A percentile compares a stretch with the other conserved stretches of the same genome.
Conservation (phyloP, 2,888 invertebrate species). For the Zygogramma bicolorata region DNA sequence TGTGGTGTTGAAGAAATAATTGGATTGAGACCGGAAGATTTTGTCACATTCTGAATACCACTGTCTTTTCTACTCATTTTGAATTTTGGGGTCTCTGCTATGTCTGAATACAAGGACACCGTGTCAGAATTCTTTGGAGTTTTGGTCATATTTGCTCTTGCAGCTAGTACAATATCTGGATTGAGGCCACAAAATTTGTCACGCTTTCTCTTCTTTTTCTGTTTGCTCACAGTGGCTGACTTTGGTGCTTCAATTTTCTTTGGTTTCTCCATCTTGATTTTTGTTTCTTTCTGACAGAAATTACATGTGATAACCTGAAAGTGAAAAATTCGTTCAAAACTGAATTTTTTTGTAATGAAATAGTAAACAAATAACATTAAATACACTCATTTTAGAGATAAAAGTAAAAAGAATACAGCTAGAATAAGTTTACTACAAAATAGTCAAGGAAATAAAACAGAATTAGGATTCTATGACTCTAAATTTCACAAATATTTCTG, state of each 20-base stretch:
- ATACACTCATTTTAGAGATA: too few relatives aligned
- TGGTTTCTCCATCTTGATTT: slow-evolving; percentile 41
- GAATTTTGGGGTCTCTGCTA: slow-evolving; percentile 28
- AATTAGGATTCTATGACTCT: too few relatives aligned
- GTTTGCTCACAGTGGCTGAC: neutral
- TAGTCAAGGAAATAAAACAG: too few relatives aligned
- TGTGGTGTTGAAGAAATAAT: slow-evolving; percentile 20
- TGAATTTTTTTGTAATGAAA: neutral
- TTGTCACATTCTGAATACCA: slow-evolving; percentile 60
- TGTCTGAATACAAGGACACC: neutral
- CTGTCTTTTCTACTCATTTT: slow-evolving; percentile 26
- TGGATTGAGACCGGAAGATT: slow-evolving; percentile 65
- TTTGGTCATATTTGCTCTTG: too few relatives aligned
- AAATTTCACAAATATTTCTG: too few relatives aligned
- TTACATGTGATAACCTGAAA: slow-evolving; percentile 55
- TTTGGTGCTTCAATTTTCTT: slow-evolving; percentile 22
- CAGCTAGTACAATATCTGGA: slow-evolving; percentile 38
- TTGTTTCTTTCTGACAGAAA: slow-evolving; percentile 51
- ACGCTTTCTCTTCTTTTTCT: slow-evolving; percentile 59
- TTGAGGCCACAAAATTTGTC: slow-evolving; percentile 67
- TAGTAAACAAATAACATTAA: too few relatives aligned
- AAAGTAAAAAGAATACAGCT: too few relatives aligned
- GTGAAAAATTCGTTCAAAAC: neutral
- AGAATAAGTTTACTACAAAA: too few relatives aligned
- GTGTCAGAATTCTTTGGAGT: neutral